Conservation (phyloP, 2,113 vertebrate genomes). For the Myotis brandtii region DNA sequence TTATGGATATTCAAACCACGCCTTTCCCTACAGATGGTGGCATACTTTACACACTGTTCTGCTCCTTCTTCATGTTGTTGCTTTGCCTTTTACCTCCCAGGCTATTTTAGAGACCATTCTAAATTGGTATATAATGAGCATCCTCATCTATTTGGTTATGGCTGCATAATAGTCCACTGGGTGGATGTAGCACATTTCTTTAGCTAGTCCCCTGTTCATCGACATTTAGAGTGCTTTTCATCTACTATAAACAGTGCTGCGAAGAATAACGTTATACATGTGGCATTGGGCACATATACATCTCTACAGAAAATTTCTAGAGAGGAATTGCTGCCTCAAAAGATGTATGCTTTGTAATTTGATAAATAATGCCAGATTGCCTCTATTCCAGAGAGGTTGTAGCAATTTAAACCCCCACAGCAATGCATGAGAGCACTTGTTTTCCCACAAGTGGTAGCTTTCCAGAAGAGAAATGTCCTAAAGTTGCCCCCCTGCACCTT, state of each 20-base stretch:
- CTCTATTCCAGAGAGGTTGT: neutral
- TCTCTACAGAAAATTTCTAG: neutral
- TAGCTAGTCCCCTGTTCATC: neutral
- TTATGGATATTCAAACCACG: neutral
- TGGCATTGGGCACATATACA: neutral
- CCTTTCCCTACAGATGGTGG: neutral
- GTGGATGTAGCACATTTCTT: neutral
- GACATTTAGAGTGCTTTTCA: neutral
- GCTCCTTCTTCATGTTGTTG: neutral
- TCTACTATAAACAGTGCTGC: neutral
- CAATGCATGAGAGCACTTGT: neutral
- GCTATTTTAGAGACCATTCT: constrained; percentile 8
- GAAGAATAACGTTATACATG: neutral
- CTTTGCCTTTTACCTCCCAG: neutral
- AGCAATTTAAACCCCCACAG: neutral
- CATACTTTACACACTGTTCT: neutral
- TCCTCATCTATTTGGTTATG: constrained; percentile 10
- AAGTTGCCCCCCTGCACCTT: neutral
- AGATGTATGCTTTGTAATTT: neutral
- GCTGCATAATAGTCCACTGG: neutral
- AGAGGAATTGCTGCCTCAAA: neutral
- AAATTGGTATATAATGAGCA: neutral
- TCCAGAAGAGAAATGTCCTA: neutral
- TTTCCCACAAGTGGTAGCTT: neutral
- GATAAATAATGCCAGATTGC: neutral